Conservation (phyloP, 2,888 invertebrate genomes). For the Tenthredo notha region DNA sequence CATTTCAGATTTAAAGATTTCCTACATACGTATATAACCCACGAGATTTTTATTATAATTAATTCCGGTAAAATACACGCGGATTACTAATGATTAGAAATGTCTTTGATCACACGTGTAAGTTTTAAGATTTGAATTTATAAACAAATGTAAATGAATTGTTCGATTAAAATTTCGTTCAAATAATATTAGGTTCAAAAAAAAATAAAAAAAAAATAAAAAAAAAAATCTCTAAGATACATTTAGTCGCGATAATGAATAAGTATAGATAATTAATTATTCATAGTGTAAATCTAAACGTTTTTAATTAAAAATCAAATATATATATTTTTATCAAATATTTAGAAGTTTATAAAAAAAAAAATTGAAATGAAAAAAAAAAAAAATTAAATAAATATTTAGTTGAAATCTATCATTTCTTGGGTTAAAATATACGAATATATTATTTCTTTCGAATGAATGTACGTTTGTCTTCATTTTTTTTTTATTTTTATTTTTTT, state of each 20-base stretch:
- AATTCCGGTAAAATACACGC: not conserved
- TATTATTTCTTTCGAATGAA: too few species aligned
- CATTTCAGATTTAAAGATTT: not conserved
- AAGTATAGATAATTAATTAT: not conserved
- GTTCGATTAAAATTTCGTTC: not conserved
- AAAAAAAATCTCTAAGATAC: too few species aligned
- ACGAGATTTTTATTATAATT: not conserved
- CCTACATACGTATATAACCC: not conserved
- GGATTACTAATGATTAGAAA: not conserved
- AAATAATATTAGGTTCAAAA: not conserved
- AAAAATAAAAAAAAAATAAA: too few species aligned
- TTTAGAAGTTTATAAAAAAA: too few species aligned
- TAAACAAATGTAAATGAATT: not conserved
- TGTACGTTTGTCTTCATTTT: too few species aligned
- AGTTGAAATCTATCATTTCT: too few species aligned
- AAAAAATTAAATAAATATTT: too few species aligned
- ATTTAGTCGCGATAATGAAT: not conserved
- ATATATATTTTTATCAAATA: not conserved
- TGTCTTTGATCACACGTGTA: not conserved
- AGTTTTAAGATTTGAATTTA: too few species aligned
- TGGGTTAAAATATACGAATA: too few species aligned
- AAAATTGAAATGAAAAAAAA: too few species aligned
- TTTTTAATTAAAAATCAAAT: not conserved
- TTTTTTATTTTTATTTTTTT: too few species aligned
- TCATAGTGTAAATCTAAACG: not conserved